Base-by-base conservation (phyloP, 2,113 vertebrate genomes). In the Oncorhynchus kisutch region DNA sequence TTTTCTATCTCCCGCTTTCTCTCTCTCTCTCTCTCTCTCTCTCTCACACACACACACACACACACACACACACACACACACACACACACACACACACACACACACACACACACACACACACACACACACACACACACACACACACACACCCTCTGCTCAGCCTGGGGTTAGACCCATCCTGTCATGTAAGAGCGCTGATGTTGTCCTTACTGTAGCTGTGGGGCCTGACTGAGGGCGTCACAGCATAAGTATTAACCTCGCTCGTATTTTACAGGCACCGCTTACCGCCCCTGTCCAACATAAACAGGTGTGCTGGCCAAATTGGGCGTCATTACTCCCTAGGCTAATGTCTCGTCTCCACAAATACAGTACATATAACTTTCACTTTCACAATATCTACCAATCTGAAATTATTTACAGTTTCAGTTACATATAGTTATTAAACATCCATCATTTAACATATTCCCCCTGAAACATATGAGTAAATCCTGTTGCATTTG, bases 291-390 rank as follows among this genome's bases (percentile, higher is more conserved):
- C 68, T 6, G 83, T 89, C 91, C 92, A 94, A 93, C 81, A 91
- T 87, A 92, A 94, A 94, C 86, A 92, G 89, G 88, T 85, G 79
- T 81, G 81, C 78, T 64, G 1, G 88, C 91, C 92, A 91, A 91
- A 86, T 82, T 79, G 81, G 87, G 82, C 78, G 76, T 85, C 78
- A 87, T 86, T 79, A 78, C 84, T 88, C 87, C 88, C 80, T 80
- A 72, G 78, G 81, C 80, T 77, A 83, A 84, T 82, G 84, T 86
- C 88, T 89, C 83, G 79, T 89, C 87, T 82, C 83, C 86, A 57
- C 62, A 54, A 70, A 74, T 74, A 68, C 76, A 68, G 78, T 79
- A 78, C 64, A 81, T 81, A 80, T 76, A 82, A 76, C 76, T 78
- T 85, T 80, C 75, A 74, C 67, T 78, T 74, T 70, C 60, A 64